A percentile compares a stretch with the other conserved stretches of the same genome.
Conservation (phyloP, 2,797 vertebrate species). For the Sphenopsis melanotis region DNA sequence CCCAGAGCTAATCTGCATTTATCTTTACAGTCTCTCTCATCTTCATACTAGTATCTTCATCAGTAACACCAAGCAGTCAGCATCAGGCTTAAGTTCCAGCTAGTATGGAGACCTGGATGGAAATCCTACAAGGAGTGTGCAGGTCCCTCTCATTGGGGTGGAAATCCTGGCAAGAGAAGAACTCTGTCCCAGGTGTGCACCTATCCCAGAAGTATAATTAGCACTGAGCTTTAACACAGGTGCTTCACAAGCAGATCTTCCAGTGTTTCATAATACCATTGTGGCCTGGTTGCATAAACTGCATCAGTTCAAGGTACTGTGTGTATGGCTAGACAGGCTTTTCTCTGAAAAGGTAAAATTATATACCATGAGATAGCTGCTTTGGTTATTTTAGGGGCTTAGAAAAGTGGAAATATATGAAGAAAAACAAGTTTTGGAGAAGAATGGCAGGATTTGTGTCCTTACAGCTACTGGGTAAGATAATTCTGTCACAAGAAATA, state of each 20-base stretch:
- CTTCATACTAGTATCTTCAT: neutral
- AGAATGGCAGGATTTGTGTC: neutral
- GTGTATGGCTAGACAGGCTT: neutral
- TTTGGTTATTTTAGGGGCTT: conserved; percentile 29
- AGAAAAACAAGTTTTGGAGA: neutral
- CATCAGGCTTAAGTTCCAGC: neutral
- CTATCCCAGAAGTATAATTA: neutral
- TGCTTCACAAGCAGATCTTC: neutral
- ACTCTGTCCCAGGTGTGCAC: neutral
- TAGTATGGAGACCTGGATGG: neutral
- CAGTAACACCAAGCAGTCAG: neutral
- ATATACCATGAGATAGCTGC: neutral
- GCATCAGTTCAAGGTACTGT: neutral
- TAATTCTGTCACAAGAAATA: neutral
- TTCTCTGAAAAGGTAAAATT: neutral
- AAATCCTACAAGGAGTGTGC: neutral
- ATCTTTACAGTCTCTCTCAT: neutral
- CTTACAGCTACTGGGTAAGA: neutral
- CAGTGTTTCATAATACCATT: neutral
- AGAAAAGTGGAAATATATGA: neutral
- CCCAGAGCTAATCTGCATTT: neutral
- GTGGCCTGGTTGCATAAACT: neutral
- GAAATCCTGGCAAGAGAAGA: neutral
- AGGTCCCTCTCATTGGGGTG: neutral
- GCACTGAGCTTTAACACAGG: neutral